phyloP scores from a whole-genome alignment of 2,888 invertebrate species.

The Leptopilina syphax region DNA sequence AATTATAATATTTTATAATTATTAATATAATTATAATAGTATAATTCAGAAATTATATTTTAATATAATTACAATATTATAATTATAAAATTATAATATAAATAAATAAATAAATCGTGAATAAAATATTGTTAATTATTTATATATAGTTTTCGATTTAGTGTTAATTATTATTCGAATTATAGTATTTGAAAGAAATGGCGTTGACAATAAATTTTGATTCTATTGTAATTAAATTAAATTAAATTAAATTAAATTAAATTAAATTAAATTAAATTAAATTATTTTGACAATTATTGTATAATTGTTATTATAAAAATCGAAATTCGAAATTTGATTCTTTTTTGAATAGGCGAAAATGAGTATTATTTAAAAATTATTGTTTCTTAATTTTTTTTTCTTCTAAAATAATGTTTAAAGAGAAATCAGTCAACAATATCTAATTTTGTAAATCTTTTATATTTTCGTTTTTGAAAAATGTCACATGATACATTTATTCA shows the following conservation, averaged over 20 bases:
- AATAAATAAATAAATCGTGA: not conserved
- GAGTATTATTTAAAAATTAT: too few species aligned
- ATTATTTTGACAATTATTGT: not conserved
- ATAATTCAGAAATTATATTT: too few species aligned
- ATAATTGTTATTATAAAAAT: too few species aligned
- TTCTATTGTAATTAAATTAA: not conserved
- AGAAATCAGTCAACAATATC: not conserved
- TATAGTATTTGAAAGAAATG: not conserved
- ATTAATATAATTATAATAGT: too few species aligned
- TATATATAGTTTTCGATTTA: not conserved
- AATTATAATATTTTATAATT: too few species aligned
- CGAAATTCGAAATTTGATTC: too few species aligned
- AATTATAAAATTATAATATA: not conserved
- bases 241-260: not conserved
- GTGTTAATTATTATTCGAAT: not conserved
- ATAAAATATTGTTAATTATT: not conserved
- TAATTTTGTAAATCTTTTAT: not conserved
- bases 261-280: not conserved
- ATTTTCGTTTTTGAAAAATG: not conserved
- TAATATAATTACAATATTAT: too few species aligned
- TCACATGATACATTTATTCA: not conserved
- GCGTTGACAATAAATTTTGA: conserved; percentile 8
- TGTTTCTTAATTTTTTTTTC: too few species aligned
- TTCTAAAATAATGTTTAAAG: not conserved
- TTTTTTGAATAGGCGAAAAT: too few species aligned